phyloP scores from a whole-genome alignment of 1,140 invertebrate genomes.

The Meteorus sp. region DNA sequence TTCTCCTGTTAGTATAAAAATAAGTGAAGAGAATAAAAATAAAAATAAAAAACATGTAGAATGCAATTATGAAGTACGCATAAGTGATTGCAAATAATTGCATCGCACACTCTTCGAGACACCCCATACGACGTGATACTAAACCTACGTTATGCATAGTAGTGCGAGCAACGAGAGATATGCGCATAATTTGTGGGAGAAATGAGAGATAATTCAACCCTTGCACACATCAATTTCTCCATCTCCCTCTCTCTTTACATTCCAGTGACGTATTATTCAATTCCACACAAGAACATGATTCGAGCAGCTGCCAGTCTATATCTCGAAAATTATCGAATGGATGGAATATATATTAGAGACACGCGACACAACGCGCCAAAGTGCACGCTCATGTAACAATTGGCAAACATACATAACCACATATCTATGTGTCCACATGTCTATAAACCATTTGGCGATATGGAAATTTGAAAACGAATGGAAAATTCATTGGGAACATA shows the following conservation, averaged over 20 bases:
- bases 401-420: conserved; percentile 9
- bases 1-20: too few species aligned
- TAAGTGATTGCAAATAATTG: too few species aligned
- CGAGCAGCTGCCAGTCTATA: conserved; percentile 17
- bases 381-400: not conserved
- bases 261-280: conserved; percentile 4
- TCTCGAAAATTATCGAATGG: conserved; percentile 8
- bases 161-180: too few species aligned
- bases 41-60: too few species aligned
- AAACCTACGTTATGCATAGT: conserved; percentile 2
- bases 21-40: too few species aligned
- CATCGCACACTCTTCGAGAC: too few species aligned
- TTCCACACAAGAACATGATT: conserved; percentile 1
- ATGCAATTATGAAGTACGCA: too few species aligned
- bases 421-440: too few species aligned
- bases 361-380: not conserved
- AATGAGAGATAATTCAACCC: not conserved
- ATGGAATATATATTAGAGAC: not conserved
- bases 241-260: not conserved
- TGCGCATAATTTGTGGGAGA: conserved; percentile 18
- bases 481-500: not conserved
- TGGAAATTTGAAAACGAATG: not conserved
- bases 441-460: not conserved
- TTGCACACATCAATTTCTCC: not conserved
- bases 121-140: too few species aligned